phyloP scores from a whole-genome alignment of 2,797 vertebrate species.

The Anomalospiza imberbis region DNA sequence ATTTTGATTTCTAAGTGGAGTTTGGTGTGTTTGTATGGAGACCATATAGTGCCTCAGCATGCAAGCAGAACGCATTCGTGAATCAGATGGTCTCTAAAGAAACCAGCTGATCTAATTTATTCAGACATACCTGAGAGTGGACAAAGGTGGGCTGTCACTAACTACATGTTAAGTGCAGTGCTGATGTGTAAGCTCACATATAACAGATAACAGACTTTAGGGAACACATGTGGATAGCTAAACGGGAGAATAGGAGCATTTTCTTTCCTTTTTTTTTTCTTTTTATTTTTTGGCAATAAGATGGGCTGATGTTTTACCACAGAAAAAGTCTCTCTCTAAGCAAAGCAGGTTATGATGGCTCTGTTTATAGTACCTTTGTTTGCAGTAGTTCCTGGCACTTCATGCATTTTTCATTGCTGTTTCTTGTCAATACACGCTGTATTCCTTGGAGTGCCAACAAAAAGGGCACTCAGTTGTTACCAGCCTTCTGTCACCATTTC shows the following conservation, averaged over 20 bases:
- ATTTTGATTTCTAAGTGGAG: not conserved
- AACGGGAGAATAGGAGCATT: not conserved
- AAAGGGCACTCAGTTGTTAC: slow-evolving; percentile 29
- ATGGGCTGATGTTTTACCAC: not conserved
- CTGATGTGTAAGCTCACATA: not conserved
- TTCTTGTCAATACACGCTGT: slow-evolving; percentile 51
- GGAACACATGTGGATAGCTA: not conserved
- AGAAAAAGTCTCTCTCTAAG: not conserved
- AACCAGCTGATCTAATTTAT: not conserved
- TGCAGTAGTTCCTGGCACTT: slow-evolving; percentile 59
- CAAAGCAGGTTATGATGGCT: slow-evolving; percentile 20
- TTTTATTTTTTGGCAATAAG: not conserved
- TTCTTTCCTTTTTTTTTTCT: not conserved
- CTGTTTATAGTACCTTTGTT: slow-evolving; percentile 31
- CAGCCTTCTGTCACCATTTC: not conserved
- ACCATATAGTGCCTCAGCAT: not conserved
- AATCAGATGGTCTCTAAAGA: not conserved
- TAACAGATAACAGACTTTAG: not conserved
- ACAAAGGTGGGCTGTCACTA: not conserved
- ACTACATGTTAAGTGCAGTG: not conserved
- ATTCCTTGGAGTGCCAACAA: slow-evolving; percentile 34
- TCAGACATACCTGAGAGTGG: not conserved
- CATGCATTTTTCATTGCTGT: slow-evolving; percentile 71
- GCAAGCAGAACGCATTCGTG: not conserved
- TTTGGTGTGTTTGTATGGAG: not conserved